Conservation (phyloP, 2,113 vertebrate species). For the Mystacornis crossleyi region DNA sequence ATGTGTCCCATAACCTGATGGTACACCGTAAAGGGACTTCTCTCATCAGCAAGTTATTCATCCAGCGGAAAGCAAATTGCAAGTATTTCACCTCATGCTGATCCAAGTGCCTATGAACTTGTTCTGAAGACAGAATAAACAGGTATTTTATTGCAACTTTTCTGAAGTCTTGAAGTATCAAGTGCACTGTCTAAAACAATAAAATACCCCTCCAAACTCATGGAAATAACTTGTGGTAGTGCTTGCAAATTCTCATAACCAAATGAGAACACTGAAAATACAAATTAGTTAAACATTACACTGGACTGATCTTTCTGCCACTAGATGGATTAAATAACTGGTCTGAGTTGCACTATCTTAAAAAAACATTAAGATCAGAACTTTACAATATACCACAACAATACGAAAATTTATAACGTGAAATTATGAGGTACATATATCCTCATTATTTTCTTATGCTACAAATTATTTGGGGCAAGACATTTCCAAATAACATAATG, state of each 20-base stretch:
- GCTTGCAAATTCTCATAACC: background rate
- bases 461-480: background rate
- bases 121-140: constrained; percentile 78
- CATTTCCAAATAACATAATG: background rate
- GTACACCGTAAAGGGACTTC: constrained; percentile 92
- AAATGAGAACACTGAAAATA: background rate
- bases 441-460: background rate
- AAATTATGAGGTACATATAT: background rate
- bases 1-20: constrained; percentile 94
- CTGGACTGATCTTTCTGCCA: background rate
- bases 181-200: background rate
- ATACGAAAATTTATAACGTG: background rate
- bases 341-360: background rate
- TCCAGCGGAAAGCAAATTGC: constrained; percentile 98
- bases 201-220: background rate
- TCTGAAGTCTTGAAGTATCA: background rate
- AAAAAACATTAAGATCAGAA: background rate
- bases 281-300: background rate
- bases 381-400: background rate
- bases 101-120: constrained; percentile 91
- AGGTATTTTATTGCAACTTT: background rate
- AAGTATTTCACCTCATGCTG: constrained; percentile 94
- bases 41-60: constrained; percentile 98
- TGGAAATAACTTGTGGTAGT: background rate
- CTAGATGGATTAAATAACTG: background rate